Percentiles rank a stretch among this genome's conserved stretches.
These are phyloP conservation scores for Lepidochitona cinerea DNA, from an alignment of 2,888 invertebrate species.

Conservation along the genomic window DNA sequence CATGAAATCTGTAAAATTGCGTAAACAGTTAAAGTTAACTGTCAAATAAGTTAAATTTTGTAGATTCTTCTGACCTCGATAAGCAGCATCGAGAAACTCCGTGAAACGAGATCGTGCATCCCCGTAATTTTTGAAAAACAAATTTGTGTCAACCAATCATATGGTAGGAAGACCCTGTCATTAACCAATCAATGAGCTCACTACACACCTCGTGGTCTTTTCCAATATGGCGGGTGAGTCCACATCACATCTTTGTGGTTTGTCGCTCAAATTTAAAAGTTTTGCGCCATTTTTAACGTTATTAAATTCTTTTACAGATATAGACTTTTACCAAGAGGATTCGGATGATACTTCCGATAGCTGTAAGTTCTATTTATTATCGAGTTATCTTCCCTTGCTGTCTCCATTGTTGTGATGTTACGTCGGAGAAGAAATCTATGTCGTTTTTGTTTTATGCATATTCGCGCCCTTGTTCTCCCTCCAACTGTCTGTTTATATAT, in stretches of 20 bases:
- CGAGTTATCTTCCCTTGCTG: background rate
- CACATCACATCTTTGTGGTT: conserved; percentile 61
- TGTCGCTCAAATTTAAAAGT: conserved; percentile 55
- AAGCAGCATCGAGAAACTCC: conserved; percentile 54
- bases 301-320: conserved; percentile 62
- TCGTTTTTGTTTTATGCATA: background rate
- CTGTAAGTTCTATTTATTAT: conserved; percentile 49
- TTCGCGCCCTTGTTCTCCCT: background rate
- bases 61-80: no score
- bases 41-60: no score
- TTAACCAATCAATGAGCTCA: conserved; percentile 39
- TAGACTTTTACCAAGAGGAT: conserved; percentile 63
- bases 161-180: conserved; percentile 27
- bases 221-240: conserved; percentile 70
- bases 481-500: background rate
- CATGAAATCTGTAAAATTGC: no score
- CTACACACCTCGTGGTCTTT: conserved; percentile 61
- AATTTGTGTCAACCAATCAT: conserved; percentile 52
- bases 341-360: conserved; percentile 60
- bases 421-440: background rate
- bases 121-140: conserved; percentile 33
- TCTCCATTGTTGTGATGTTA: background rate
- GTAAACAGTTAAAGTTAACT: no score
- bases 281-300: conserved; percentile 41
- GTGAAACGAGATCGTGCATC: conserved; percentile 22